phyloP scores from a whole-genome alignment of 2,888 invertebrate species.

The Rhabditoides inermis region DNA sequence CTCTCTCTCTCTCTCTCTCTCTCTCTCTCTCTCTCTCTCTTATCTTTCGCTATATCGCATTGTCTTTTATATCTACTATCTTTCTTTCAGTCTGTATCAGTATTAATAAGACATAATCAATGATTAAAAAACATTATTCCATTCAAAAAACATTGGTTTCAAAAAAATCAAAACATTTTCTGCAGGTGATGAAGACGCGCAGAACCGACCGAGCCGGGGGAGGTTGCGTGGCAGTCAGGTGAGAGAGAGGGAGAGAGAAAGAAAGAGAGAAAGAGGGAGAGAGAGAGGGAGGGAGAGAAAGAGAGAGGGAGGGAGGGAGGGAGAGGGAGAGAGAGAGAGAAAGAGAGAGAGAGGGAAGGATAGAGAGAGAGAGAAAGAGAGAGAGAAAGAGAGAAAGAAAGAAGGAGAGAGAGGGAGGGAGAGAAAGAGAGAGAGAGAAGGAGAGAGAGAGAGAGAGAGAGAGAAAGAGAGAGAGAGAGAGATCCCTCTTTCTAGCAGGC shows the following conservation, averaged over 20 bases:
- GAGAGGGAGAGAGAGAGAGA: not conserved
- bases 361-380: not conserved
- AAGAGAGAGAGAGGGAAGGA: too few relatives aligned
- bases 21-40: not conserved
- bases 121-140: too few relatives aligned
- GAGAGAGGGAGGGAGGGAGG: not conserved
- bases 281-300: not conserved
- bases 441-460: not conserved
- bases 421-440: not conserved
- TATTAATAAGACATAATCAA: not conserved
- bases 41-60: too few relatives aligned
- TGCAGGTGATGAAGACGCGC: too few relatives aligned
- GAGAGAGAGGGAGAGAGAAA: not conserved
- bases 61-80: too few relatives aligned
- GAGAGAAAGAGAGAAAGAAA: not conserved
- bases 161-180: too few relatives aligned
- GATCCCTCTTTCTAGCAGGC: too few relatives aligned
- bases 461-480: slow-evolving; percentile 6
- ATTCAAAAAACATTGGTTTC: not conserved
- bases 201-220: too few relatives aligned
- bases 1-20: not conserved
- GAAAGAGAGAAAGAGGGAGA: not conserved
- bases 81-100: not conserved
- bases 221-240: not conserved
- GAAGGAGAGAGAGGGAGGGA: not conserved